Evolutionary conservation across 2,113 vertebrate species (phyloP).

Genomic region (Oenanthe oenanthe): DNA sequence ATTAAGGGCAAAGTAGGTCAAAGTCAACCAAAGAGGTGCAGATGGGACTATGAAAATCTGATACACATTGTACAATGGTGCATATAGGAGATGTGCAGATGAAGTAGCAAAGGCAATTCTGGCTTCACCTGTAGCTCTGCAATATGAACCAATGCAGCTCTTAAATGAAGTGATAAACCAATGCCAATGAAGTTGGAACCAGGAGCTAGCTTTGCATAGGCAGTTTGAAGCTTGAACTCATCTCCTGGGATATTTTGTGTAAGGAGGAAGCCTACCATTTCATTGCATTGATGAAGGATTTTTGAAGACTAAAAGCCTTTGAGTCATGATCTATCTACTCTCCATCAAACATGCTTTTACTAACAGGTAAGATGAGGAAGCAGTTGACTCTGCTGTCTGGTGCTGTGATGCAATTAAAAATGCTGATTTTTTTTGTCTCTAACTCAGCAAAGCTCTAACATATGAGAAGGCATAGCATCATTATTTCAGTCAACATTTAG

Average conservation of each 20-base stretch:
- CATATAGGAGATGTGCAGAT: neutral
- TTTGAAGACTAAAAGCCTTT: neutral
- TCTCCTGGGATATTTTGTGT: neutral
- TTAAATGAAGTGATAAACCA: neutral
- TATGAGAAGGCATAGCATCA: neutral
- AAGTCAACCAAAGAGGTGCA: neutral
- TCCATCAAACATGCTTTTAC: neutral
- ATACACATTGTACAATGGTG: neutral
- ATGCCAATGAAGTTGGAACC: neutral
- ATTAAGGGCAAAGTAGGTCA: neutral
- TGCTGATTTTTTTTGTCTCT: neutral
- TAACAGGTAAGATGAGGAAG: neutral
- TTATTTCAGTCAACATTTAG: neutral
- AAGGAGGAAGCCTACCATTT: neutral
- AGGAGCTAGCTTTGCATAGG: neutral
- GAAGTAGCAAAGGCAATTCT: neutral
- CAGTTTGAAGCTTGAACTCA: neutral
- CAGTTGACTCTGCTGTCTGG: neutral
- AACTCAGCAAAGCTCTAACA: neutral
- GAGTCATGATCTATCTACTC: neutral
- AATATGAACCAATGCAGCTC: neutral
- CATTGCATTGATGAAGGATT: neutral
- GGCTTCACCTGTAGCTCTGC: neutral
- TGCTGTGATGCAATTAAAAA: neutral
- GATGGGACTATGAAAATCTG: neutral